Base-by-base conservation (phyloP, 1,140 invertebrate species). In the Drosophila arizonae region DNA sequence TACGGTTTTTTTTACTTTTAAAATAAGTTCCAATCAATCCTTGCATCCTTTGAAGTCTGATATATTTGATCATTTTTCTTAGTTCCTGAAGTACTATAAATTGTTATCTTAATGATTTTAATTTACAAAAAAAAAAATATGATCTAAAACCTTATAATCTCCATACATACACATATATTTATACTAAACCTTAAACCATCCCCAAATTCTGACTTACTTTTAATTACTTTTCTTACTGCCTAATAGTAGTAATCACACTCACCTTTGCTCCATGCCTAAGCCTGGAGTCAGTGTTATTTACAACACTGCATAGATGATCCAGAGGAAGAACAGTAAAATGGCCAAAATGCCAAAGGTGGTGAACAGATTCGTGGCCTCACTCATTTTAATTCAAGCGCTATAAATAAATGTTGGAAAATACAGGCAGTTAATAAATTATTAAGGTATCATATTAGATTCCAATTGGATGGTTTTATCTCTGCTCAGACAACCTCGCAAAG, bases 301-400 rank as follows among this genome's bases (percentile, higher is more conserved):
- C 82, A 91, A 88, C 26, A 90, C 87, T 46, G 88, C 90, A 66
- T 91, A 91, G 55, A 91, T 75, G 39, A 90, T 72, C 63, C 76
- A 91, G 10, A 91, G 71, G 54, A 76, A 62, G 48, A 90, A 76
- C 52, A 91, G 58, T 5, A 91, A 66, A 9, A 90, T 52, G 63
- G 82, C 86, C 82, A 91, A 71, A 58, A 91, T 90, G 74, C 81
- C 66, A 52, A 91, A 91, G 69, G 89, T 91, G 68, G 90, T 75
- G 43, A 91, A 63, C 57, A 91, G 72, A 58, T 90, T 91, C 48
- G 62, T 75, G 50, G 81, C 77, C 76, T 91, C 90, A 76, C 76
- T 90, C 90, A 91, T 91, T 50, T 77, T 74, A 46, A 51, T 46
- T 87, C 56, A 28, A 41, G 57, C 68, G 51, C 79, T 68, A 61